phyloP scores from a whole-genome alignment of 2,888 invertebrate species.

The Hirudinaria manillensis region DNA sequence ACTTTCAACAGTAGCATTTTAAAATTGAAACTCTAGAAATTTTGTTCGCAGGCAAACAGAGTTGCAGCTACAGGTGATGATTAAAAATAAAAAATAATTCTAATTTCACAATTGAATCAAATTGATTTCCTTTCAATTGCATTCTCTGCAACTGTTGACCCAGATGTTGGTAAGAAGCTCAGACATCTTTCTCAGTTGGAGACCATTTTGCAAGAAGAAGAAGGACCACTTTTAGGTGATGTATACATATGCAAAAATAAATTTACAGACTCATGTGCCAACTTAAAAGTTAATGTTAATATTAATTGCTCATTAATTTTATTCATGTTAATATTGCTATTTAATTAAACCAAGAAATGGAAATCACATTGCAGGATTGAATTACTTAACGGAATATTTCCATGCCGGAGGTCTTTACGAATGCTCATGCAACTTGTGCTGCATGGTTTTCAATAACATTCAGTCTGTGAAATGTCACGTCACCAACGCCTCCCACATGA shows the following conservation, averaged over 20 bases:
- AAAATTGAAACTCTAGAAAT: no score
- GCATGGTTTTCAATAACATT: background rate
- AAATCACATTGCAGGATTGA: background rate
- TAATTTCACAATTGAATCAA: background rate
- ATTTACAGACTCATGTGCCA: no score
- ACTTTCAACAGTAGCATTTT: background rate
- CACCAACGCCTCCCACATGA: background rate
- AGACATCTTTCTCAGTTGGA: constrained; percentile 7
- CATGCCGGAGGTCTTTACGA: background rate
- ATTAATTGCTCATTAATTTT: no score
- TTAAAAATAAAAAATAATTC: constrained; percentile 3
- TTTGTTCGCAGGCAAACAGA: no score
- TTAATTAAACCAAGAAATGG: no score
- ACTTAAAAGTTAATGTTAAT: no score
- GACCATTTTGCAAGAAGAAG: background rate
- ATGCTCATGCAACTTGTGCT: constrained; percentile 13
- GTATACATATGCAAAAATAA: no score
- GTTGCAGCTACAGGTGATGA: no score
- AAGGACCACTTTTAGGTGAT: constrained; percentile 1
- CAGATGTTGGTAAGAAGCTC: background rate
- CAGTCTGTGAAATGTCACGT: background rate
- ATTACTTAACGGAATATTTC: background rate
- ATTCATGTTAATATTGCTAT: no score
- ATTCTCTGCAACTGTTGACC: no score
- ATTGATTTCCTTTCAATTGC: no score